Evolutionary conservation across 2,113 vertebrate genomes (phyloP).

Genomic region (Cinclus mexicanus): DNA sequence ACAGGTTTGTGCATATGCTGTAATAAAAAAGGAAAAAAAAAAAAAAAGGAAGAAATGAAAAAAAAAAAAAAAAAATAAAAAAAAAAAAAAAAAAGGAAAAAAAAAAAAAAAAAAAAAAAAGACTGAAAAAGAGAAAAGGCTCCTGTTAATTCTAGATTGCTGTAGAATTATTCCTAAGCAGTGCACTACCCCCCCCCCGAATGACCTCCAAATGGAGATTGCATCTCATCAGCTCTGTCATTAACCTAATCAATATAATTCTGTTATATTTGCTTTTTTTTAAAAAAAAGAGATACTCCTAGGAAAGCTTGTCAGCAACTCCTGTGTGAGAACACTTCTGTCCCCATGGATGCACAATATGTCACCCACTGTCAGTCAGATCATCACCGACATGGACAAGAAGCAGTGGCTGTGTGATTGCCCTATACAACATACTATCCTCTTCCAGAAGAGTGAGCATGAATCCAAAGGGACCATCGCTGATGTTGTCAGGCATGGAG

Average conservation of each 20-base stretch:
- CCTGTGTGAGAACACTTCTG: not conserved
- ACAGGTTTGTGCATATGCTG: not conserved
- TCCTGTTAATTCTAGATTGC: conserved; percentile 11
- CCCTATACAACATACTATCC: not conserved
- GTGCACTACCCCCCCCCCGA: not conserved
- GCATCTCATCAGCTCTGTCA: not conserved
- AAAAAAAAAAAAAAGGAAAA: not conserved
- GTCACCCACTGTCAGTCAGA: conserved; percentile 2
- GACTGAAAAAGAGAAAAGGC: not conserved
- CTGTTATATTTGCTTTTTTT: not conserved
- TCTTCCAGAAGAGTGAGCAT: conserved; percentile 31
- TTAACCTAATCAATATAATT: conserved; percentile 43
- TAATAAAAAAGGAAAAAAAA: not conserved
- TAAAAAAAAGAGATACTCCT: not conserved
- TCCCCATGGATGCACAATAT: not conserved
- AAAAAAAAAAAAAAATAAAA: too few relatives aligned
- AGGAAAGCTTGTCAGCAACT: not conserved
- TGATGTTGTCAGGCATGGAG: not conserved
- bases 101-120: not conserved
- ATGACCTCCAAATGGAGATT: conserved; percentile 20
- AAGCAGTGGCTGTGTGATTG: not conserved
- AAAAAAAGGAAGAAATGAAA: too few relatives aligned
- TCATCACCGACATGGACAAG: not conserved
- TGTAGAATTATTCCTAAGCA: conserved; percentile 20
- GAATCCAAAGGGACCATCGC: not conserved